Evolutionary conservation across 2,888 invertebrate genomes (phyloP), one percentile per base, ranked within the genome.

Genomic region (Acholoe squamosa): DNA sequence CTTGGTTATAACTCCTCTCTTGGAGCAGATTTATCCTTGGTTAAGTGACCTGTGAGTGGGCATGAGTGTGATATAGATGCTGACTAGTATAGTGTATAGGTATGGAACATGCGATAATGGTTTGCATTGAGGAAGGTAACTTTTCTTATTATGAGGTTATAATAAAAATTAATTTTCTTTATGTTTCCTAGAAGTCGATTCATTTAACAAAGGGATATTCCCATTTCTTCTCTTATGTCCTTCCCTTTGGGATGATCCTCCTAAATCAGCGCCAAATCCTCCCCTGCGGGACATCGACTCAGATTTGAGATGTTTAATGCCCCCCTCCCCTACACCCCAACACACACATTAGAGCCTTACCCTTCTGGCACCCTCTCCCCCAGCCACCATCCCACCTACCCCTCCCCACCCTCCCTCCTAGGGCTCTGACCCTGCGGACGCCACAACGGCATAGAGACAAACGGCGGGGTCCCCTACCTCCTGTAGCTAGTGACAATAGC

Each of bases 301-400:
- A 71, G 71, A 71, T 71, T 71, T 25, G 71, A 71, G 71, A n/a
- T 25, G 25, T 71, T 71, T 71, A 71, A 71, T 71, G 71, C 22
- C 33, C 33, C 80, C 80, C n/a, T 19, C 34, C 34, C 80, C 80
- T 12, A 34, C 43, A 34, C 43, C 19, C 67, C 67, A 16, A 16
- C 67, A 25, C 14, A 25, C 12, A 28, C 71, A 71, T 28, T 28
- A 19, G 33, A 80, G 34, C 33, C 80, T 43, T 43, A 10, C 25
- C 25, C 31, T 28, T 25, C 76, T 14, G 28, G 3, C 76, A 5
- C 76, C 16, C 7, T 31, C 76, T 14, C 33, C 80, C 33, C 43
- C 80, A 25, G 14, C 10, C 28, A 7, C 77, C 77, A 12, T 77
- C 80, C 33, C 80, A 5, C 33, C 43, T 22, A 80, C 34, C 80